A percentile compares a stretch with the other conserved stretches of the same genome.
These are phyloP conservation scores for Sebastes hubbsi DNA, from an alignment of 2,797 vertebrate species.

Conservation along the genomic window DNA sequence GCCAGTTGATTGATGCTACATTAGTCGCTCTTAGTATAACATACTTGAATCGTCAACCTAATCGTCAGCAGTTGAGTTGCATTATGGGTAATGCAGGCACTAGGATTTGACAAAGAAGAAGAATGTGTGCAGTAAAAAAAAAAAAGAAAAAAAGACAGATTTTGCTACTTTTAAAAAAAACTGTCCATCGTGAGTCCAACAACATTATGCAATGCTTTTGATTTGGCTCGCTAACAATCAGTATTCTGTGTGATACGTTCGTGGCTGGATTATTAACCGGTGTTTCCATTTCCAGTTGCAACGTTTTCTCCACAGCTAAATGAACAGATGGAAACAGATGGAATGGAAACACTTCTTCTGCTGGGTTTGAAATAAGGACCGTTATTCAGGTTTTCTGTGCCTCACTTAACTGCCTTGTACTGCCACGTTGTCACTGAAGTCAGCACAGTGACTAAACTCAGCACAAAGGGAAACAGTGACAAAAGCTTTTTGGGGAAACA, in stretches of 20 bases:
- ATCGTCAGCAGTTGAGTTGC: background rate
- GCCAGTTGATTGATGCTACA: background rate
- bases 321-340: background rate
- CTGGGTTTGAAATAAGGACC: background rate
- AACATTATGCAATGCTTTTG: background rate
- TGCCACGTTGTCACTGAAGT: slow-evolving; percentile 27
- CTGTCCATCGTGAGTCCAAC: background rate
- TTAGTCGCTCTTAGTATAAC: too few relatives aligned
- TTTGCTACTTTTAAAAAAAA: background rate
- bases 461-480: slow-evolving; percentile 8
- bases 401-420: background rate
- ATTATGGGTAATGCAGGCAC: background rate
- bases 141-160: background rate
- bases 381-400: background rate
- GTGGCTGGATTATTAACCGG: background rate
- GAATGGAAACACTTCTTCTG: background rate
- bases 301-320: background rate
- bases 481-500: slow-evolving; percentile 45
- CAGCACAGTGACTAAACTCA: background rate
- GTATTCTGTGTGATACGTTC: background rate
- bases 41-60: background rate
- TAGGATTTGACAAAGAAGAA: background rate
- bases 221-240: background rate
- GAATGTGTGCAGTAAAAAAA: background rate
- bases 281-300: background rate